Evolutionary conservation across 1,140 invertebrate species (phyloP), one percentile per base, ranked within the genome.

Genomic region (Diabrotica virgifera): DNA sequence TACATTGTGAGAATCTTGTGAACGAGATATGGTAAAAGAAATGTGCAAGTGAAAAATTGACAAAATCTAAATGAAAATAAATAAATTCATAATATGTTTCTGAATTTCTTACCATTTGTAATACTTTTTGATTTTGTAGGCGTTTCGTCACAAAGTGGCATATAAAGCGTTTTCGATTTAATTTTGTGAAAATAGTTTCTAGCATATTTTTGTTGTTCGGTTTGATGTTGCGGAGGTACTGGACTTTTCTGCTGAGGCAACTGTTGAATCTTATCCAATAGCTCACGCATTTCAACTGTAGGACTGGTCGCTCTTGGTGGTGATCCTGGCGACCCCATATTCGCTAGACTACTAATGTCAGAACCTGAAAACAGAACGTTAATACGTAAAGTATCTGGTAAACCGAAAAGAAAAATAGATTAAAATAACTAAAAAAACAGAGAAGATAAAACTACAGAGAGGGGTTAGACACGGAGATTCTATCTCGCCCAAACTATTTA

Each of bases 251-350:
- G 74, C 13, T 76, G 73, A 3, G 86, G 86, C 60, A 89, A 76
- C 72, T 87, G 85, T 58, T 87, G 86, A 68, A 89, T 88, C 79
- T 89, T 88, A 67, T 87, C 85, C 72, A 89, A 77, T 50, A 89
- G 77, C 68, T 88, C 86, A 13, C 83, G 82, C 71, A 88, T 84
- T 77, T 88, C 87, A 66, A 85, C 85, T 10, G 90, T 91, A 3
- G 90, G 90, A 72, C 88, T 90, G 7, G 89, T 91, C 8, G 90
- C 89, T 71, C 88, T 84, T 0, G 90, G 90, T 2, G 90, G 90
- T 1, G 90, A 92, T 68, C 87, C 87, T 13, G 86, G 86, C 38
- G 86, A 82, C 5, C 81, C 84, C 12, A 83, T 75, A 65, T 84
- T 85, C 5, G 85, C 85, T 68, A 89, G 74, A 76, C 87, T 88